Conservation (phyloP, 2,113 vertebrate genomes). For the Mugil cephalus region DNA sequence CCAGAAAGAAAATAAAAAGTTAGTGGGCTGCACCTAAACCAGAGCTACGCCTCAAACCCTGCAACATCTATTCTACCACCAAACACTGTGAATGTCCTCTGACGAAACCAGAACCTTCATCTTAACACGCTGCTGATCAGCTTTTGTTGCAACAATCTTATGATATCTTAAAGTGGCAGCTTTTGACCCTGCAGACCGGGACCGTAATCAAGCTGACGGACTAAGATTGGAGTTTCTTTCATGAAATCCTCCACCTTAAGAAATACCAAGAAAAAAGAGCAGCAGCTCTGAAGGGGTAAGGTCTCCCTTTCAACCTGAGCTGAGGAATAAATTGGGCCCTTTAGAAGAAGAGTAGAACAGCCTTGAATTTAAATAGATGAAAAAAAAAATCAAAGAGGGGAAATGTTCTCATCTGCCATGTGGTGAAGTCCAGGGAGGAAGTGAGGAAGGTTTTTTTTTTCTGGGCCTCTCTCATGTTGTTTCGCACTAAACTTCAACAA, state of each 20-base stretch:
- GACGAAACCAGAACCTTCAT: conserved; percentile 24
- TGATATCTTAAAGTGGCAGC: conserved; percentile 9
- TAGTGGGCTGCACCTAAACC: neutral
- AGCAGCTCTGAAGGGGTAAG: conserved; percentile 2
- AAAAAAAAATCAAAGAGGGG: conserved; percentile 51
- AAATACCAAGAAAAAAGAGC: neutral
- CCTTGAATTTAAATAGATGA: conserved; percentile 51
- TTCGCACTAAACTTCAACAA: neutral
- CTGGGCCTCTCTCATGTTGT: neutral
- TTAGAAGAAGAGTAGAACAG: conserved; percentile 55
- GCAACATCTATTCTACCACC: neutral
- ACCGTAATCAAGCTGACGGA: conserved; percentile 42
- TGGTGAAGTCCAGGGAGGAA: conserved; percentile 16
- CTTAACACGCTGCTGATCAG: neutral
- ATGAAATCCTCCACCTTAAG: conserved; percentile 34
- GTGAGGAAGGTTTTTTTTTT: neutral
- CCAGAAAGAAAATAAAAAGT: neutral
- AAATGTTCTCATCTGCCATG: conserved; percentile 53
- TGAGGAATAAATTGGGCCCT: conserved; percentile 62
- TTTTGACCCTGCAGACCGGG: neutral
- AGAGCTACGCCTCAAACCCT: neutral
- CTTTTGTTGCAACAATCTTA: no score
- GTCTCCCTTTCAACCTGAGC: conserved; percentile 64
- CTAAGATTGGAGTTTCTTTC: conserved; percentile 44
- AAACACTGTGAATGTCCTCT: neutral